Conservation (phyloP, 2,888 invertebrate species). For the Papilio elwesi region DNA sequence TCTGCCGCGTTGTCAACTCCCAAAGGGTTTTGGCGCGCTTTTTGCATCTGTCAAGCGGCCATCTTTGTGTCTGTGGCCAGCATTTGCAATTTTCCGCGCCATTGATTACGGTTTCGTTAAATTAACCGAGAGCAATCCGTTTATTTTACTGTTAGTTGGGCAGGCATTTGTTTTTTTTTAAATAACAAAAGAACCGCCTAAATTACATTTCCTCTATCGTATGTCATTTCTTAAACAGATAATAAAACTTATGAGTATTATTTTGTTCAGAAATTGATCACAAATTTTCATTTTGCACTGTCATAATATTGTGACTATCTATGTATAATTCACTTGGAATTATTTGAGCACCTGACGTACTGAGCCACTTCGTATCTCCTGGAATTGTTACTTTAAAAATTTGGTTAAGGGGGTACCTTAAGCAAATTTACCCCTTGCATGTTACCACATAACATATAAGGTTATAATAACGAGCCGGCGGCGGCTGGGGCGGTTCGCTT, state of each 20-base stretch:
- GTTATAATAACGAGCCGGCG: conserved; percentile 39
- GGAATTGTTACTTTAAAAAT: not conserved
- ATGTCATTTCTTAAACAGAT: no score
- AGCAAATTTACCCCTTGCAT: no score
- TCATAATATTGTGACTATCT: not conserved
- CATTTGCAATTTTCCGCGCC: conserved; percentile 80
- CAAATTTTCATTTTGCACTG: no score
- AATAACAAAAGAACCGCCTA: no score
- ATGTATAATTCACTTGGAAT: no score
- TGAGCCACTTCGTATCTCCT: not conserved
- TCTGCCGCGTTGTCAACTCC: conserved; percentile 74
- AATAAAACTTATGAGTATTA: no score
- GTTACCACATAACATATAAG: conserved; percentile 3
- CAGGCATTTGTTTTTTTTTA: conserved; percentile 29
- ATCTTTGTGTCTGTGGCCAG: conserved; percentile 70
- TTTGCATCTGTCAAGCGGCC: conserved; percentile 72
- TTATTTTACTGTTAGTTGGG: conserved; percentile 56
- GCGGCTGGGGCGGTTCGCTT: conserved; percentile 34
- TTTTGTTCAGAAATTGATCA: no score
- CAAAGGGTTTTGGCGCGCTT: conserved; percentile 80
- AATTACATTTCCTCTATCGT: no score
- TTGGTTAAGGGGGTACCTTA: not conserved
- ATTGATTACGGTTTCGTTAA: conserved; percentile 73
- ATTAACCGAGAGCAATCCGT: conserved; percentile 69
- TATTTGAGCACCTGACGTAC: not conserved